Evolutionary conservation across 2,113 vertebrate genomes (phyloP), one percentile per base, ranked within the genome.

Genomic region (Lampris megalopsis): DNA sequence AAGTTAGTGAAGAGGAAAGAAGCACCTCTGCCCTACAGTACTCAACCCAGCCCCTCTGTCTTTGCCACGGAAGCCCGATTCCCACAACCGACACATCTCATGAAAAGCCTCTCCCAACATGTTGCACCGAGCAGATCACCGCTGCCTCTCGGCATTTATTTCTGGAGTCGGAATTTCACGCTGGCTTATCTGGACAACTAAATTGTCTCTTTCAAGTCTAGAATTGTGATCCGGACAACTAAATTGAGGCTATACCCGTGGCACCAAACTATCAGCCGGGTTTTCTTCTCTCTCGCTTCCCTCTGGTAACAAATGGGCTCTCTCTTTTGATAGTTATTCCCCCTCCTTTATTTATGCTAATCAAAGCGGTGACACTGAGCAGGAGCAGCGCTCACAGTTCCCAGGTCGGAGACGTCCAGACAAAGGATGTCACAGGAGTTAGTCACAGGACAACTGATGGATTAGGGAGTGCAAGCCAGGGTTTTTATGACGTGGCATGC

Each of bases 391-490:
- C 77, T 92, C 81, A 81, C 82, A 80, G 88, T 77, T 77, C 88
- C 79, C 82, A 58, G 73, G 75, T 85, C 71, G 76, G 73, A 89
- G 85, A 88, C 68, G 38, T 84, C 68, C 65, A 77, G 73, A 93
- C 91, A 93, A 93, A 93, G 84, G 88, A 87, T 89, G 90, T 91
- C 89, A 92, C 79, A 87, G 83, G 87, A 88, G 84, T 92, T 91
- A 82, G 93, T 90, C 88, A 87, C 90, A 88, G 88, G 82, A 86
- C 85, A 75, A 83, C 86, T 93, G 92, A 92, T 90, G 89, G 91
- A 91, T 91, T 85, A 91, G 73, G 60, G 86, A 64, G 73, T 66
- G 61, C 70, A 82, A 89, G 87, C 89, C 86, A 80, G 77, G 80
- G 69, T 76, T 77, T 86, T 83, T 77, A 86, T 87, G 71, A 82